Evolutionary conservation across 2,113 vertebrate species (phyloP).

Genomic region (Narcine bancroftii): DNA sequence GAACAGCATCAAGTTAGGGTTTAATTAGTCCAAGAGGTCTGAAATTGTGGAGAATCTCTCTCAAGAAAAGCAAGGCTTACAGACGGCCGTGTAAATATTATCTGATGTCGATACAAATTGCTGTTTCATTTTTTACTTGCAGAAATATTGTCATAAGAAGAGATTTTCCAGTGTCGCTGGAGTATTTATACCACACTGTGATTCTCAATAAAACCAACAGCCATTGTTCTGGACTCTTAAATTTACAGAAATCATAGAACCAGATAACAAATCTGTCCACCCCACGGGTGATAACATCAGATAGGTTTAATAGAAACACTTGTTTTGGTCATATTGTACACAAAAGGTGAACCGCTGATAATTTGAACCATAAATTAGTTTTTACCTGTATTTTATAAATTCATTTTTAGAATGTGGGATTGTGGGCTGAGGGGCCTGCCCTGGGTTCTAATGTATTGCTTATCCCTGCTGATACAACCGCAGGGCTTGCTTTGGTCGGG

Average conservation of each 20-base stretch:
- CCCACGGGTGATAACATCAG: not conserved
- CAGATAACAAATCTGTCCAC: not conserved
- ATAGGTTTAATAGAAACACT: slow-evolving; percentile 10
- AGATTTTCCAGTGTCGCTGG: not conserved
- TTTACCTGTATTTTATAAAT: slow-evolving; percentile 3
- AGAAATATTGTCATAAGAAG: not conserved
- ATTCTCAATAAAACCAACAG: not conserved
- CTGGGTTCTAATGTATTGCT: no score
- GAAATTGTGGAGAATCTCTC: not conserved
- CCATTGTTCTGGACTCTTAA: not conserved
- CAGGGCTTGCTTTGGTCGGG: not conserved
- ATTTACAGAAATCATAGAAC: not conserved
- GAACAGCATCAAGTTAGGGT: not conserved
- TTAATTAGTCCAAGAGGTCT: not conserved
- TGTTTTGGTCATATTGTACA: not conserved
- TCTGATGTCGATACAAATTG: not conserved
- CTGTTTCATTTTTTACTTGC: not conserved
- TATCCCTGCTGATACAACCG: not conserved
- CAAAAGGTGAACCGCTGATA: slow-evolving; percentile 5
- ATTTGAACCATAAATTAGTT: not conserved
- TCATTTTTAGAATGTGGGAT: not conserved
- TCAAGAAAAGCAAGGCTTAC: not conserved
- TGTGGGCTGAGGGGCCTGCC: no score
- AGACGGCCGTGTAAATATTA: not conserved
- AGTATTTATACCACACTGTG: not conserved